Evolutionary conservation across 2,888 invertebrate species (phyloP).

Genomic region (Epinotia bilunana): DNA sequence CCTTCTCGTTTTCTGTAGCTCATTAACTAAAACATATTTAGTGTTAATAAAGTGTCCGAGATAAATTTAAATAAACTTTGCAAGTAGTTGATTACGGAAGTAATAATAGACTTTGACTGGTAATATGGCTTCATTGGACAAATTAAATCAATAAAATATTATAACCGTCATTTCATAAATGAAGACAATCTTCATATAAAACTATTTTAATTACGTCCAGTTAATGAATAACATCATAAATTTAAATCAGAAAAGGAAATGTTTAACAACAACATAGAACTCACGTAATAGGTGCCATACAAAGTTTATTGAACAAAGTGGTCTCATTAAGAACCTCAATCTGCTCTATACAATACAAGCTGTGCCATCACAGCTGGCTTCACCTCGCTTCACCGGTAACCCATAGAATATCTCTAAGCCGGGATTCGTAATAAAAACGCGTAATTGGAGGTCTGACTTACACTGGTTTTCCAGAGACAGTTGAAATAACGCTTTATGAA

Average conservation of each 20-base stretch:
- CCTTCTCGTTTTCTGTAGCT: not conserved
- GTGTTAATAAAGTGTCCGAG: not conserved
- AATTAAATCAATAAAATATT: conserved; percentile 1
- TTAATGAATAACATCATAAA: conserved; percentile 7
- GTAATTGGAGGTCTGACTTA: no score
- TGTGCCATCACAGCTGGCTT: not conserved
- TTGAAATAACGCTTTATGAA: no score
- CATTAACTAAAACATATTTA: not conserved
- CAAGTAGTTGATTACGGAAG: not conserved
- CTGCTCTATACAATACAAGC: not conserved
- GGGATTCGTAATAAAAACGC: no score
- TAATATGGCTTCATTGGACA: not conserved
- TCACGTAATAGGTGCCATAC: conserved; percentile 36
- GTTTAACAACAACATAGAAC: conserved; percentile 35
- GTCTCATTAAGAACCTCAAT: conserved; percentile 37
- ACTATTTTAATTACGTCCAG: conserved; percentile 27
- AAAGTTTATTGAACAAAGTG: conserved; percentile 41
- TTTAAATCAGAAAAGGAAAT: conserved; percentile 35
- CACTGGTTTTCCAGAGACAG: no score
- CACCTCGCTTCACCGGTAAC: not conserved
- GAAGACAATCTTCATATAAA: not conserved
- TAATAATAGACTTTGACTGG: not conserved
- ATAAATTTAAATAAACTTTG: not conserved
- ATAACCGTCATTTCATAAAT: not conserved
- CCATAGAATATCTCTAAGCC: no score